Conservation (phyloP, 2,113 vertebrate genomes). For the Azemiops feae region DNA sequence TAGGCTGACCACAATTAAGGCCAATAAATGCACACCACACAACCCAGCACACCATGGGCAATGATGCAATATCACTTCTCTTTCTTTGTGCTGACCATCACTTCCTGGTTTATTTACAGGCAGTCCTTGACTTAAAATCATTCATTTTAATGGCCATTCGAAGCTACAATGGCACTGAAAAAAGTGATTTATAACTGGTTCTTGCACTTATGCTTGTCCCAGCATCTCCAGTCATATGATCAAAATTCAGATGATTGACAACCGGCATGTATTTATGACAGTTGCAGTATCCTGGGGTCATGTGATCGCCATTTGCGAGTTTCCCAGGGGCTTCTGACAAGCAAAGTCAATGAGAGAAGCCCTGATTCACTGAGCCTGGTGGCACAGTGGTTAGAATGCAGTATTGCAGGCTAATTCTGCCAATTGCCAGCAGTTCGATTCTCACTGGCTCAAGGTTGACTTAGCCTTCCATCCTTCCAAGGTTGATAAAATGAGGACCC, state of each 20-base stretch:
- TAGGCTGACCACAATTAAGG: background rate
- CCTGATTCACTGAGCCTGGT: background rate
- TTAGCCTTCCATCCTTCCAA: background rate
- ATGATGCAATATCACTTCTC: background rate
- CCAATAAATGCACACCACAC: background rate
- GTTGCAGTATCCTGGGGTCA: background rate
- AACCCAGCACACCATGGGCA: background rate
- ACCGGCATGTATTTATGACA: background rate
- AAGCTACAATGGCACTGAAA: background rate
- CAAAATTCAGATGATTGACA: background rate
- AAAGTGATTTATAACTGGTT: background rate
- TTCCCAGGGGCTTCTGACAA: background rate
- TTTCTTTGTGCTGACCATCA: background rate
- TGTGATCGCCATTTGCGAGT: background rate
- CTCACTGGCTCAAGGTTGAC: background rate
- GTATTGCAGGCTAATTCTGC: background rate
- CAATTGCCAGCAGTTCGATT: background rate
- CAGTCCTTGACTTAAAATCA: background rate
- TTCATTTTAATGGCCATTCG: background rate
- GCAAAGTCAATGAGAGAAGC: background rate
- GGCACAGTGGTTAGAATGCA: background rate
- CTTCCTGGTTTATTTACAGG: background rate
- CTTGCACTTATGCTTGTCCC: background rate
- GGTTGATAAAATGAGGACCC: background rate
- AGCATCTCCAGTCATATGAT: background rate